Evolutionary conservation across 2,113 vertebrate species (phyloP).

Genomic region (Crypturellus undulatus): DNA sequence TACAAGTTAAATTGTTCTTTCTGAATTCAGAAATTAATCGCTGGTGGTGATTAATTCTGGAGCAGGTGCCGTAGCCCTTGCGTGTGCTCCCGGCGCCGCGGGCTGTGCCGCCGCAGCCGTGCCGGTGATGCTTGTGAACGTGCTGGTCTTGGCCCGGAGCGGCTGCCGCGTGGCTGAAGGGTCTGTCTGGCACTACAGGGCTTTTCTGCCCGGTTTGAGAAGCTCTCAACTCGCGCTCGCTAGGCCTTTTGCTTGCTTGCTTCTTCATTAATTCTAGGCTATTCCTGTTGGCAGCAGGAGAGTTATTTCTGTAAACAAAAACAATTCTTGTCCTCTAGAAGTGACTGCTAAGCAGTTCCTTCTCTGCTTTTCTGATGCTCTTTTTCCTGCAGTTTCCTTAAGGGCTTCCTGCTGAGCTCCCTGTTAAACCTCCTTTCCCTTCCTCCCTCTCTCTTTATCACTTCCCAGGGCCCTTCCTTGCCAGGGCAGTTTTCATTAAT

Average conservation of each 20-base stretch:
- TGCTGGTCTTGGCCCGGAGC: not conserved
- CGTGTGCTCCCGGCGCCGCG: not conserved
- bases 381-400: not conserved
- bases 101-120: not conserved
- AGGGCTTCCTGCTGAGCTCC: not conserved
- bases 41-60: not conserved
- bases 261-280: not conserved
- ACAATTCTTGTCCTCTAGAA: not conserved
- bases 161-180: not conserved
- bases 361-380: not conserved
- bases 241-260: not conserved
- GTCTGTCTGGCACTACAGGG: not conserved
- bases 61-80: not conserved
- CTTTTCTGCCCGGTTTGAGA: not conserved
- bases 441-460: not conserved
- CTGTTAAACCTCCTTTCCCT: not conserved
- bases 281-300: not conserved
- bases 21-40: not conserved
- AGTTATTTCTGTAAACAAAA: not conserved
- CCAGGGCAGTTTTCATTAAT: not conserved
- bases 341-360: not conserved
- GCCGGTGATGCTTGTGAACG: not conserved
- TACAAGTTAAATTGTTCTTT: not conserved
- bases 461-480: not conserved
- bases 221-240: not conserved